Evolutionary conservation across 2,797 vertebrate species (phyloP).

Genomic region (Dermochelys coriacea): DNA sequence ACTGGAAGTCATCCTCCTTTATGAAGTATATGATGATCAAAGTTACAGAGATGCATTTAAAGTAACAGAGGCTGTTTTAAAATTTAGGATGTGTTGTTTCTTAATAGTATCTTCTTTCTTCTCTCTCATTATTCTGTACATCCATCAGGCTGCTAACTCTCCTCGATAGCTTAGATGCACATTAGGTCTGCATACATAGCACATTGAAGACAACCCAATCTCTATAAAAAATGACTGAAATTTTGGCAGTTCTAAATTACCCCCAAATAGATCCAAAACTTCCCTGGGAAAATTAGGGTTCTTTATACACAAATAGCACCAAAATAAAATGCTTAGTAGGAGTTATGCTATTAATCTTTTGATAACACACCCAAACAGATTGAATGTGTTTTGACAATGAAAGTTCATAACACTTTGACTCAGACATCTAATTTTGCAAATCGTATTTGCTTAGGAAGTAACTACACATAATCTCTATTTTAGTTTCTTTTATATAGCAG

Average conservation of each 20-base stretch:
- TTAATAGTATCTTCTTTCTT: not conserved
- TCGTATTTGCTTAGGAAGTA: not conserved
- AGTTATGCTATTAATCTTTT: not conserved
- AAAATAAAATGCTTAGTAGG: not conserved
- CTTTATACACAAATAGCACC: fast-evolving
- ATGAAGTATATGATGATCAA: too few species aligned
- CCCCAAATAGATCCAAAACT: conserved; percentile 6
- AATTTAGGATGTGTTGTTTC: too few species aligned
- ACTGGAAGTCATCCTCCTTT: too few species aligned
- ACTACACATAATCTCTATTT: not conserved
- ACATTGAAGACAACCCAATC: conserved; percentile 10
- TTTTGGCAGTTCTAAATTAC: not conserved
- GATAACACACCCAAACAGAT: conserved; percentile 32
- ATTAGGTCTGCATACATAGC: not conserved
- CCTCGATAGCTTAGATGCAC: not conserved
- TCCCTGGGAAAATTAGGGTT: not conserved
- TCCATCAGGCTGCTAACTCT: not conserved
- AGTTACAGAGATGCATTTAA: too few species aligned
- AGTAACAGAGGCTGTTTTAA: too few species aligned
- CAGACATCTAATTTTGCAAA: not conserved
- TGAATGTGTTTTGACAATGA: not conserved
- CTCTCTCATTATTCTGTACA: not conserved
- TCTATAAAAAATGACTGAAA: not conserved
- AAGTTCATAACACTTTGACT: not conserved
- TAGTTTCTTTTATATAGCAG: not conserved